Evolutionary conservation across 2,113 vertebrate species (phyloP).

Genomic region (Bujurquina vittata): DNA sequence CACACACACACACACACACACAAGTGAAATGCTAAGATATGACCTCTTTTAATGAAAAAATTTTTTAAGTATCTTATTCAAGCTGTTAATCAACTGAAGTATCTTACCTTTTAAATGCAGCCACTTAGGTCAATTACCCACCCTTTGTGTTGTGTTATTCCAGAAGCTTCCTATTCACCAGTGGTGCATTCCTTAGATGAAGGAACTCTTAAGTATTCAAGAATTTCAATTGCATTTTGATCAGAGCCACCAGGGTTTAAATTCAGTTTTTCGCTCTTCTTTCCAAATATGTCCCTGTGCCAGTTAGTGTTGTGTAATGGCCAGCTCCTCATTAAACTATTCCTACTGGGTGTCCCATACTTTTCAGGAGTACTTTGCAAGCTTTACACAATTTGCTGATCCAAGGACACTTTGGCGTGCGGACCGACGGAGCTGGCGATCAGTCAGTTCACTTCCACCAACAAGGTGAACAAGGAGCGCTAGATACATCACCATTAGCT

Average conservation of each 20-base stretch:
- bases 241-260: not conserved
- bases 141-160: not conserved
- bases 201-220: not conserved
- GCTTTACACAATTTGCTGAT: not conserved
- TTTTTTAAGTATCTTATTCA: not conserved
- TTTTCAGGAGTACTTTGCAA: not conserved
- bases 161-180: not conserved
- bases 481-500: not conserved
- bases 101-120: not conserved
- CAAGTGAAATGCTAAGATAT: not conserved
- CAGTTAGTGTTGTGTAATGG: not conserved
- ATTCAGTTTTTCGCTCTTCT: not conserved
- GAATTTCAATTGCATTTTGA: not conserved
- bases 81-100: not conserved
- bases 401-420: not conserved
- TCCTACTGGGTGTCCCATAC: not conserved
- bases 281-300: not conserved
- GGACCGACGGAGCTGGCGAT: not conserved
- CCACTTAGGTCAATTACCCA: not conserved
- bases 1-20: not conserved
- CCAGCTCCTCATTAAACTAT: not conserved
- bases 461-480: constrained; percentile 7
- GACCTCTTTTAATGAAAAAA: not conserved
- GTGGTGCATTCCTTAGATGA: not conserved
- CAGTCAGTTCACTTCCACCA: constrained; percentile 13